Evolutionary conservation across 2,797 vertebrate species (phyloP), one percentile per base, ranked within the genome.

Genomic region (Periophthalmus magnuspinnatus): DNA sequence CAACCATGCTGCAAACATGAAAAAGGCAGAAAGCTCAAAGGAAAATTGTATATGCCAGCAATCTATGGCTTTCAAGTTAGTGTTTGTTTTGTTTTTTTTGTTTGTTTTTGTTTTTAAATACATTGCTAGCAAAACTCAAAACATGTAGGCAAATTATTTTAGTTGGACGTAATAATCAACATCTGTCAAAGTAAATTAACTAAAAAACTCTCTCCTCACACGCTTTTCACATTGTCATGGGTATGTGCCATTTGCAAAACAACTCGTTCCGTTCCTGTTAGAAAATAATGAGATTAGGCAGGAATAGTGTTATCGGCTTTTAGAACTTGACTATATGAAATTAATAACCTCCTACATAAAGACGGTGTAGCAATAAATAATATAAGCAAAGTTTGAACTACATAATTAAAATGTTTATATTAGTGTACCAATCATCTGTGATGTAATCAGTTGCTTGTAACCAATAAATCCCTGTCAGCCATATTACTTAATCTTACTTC

Each of bases 191-290:
- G 36, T 62, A 21, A 21, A 7, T 10, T 47, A 16, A 63, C 41
- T 61, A 61, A 38, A 61, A 38, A 34, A 38, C 59, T 22, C 21
- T n/a, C 19, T 34, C 60, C 4, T 24, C 21, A 17, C 10, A 63
- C 47, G 48, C 24, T 17, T 65, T 68, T 1, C 34, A 69, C 59
- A 33, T 17, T 54, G 13, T 65, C 45, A 11, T 2, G 22, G 33
- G 17, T 63, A 6, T n/a, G 7, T 63, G 6, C 38, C 22, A 14
- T 14, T 7, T 28, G 11, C 10, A n/a, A 50, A 32, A 65, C 17
- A 11, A n/a, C 5, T 24, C 3, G 38, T 63, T 47, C 62, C 28
- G 41, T 64, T 48, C 38, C 38, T 63, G 22, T 65, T 65, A 65
- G 28, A 52, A 50, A 32, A 38, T 50, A 50, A 52, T 64, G 8